Evolutionary conservation across 2,113 vertebrate genomes (phyloP).

Genomic region (Heterotilapia buettikoferi): DNA sequence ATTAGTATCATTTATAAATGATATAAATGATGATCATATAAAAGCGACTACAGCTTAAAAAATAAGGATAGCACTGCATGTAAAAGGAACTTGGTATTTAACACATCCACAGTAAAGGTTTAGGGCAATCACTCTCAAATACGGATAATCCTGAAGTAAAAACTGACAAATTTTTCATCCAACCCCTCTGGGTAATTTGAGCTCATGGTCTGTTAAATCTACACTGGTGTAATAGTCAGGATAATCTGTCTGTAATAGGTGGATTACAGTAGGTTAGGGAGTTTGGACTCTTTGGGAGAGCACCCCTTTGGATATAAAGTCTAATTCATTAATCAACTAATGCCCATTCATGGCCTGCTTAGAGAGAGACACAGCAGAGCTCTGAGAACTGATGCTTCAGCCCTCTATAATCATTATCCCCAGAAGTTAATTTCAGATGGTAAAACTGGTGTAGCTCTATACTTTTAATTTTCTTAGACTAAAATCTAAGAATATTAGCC

Average conservation of each 20-base stretch:
- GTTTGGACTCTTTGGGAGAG: background rate
- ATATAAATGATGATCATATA: background rate
- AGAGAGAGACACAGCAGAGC: background rate
- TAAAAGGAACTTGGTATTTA: background rate
- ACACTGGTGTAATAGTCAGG: conserved; percentile 22
- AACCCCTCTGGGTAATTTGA: conserved; percentile 8
- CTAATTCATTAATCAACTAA: conserved; percentile 48
- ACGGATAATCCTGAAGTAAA: conserved; percentile 43
- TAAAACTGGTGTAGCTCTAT: background rate
- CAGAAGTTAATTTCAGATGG: background rate
- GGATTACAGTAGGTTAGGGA: conserved; percentile 52
- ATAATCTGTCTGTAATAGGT: conserved; percentile 49
- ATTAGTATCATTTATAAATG: background rate
- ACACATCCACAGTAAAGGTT: background rate
- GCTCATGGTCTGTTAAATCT: background rate
- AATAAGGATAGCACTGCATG: background rate
- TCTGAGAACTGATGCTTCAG: background rate
- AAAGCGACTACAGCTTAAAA: background rate
- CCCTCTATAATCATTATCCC: background rate
- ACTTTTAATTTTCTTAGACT: background rate
- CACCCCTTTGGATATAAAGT: conserved; percentile 5
- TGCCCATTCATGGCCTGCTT: background rate
- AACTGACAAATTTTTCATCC: background rate
- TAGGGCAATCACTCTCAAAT: conserved; percentile 14
- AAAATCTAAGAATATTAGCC: background rate